Conservation (phyloP, 2,888 invertebrate species). For the Candidula unifasciata region DNA sequence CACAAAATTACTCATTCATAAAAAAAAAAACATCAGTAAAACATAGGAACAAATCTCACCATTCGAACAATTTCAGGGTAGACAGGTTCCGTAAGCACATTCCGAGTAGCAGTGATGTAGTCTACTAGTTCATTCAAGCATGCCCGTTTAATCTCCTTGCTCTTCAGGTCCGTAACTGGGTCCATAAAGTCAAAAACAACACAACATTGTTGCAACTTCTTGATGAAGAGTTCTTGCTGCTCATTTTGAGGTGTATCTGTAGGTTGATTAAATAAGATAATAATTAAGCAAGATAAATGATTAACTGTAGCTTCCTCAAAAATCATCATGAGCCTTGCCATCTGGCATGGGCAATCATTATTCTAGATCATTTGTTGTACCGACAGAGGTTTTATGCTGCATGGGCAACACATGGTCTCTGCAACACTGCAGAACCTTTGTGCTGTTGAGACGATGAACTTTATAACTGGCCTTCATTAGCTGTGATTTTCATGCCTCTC, state of each 20-base stretch:
- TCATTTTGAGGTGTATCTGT: constrained; percentile 84
- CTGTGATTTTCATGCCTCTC: too few species aligned
- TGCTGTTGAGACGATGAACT: too few species aligned
- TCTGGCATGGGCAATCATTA: background rate
- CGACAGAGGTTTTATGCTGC: too few species aligned
- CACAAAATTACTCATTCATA: background rate
- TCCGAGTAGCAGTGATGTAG: constrained; percentile 92
- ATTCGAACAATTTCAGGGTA: constrained; percentile 99
- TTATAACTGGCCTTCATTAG: too few species aligned
- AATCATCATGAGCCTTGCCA: background rate
- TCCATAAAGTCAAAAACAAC: constrained; percentile 98
- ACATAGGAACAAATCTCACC: constrained; percentile 82
- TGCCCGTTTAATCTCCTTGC: constrained; percentile 98
- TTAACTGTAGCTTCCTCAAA: background rate
- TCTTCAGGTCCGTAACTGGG: constrained; percentile 97
- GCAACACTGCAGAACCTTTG: too few species aligned
- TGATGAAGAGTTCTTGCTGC: constrained; percentile 96
- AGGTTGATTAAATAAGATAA: constrained; percentile 2
- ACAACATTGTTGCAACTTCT: constrained; percentile 98
- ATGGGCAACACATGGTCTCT: too few species aligned
- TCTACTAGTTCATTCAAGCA: constrained; percentile 98
- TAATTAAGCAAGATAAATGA: background rate
- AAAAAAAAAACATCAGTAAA: background rate
- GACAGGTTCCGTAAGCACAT: constrained; percentile 95
- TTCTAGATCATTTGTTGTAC: background rate